Percentiles rank a stretch among this genome's conserved stretches.
Evolutionary conservation across 2,888 invertebrate genomes (phyloP).

Genomic region (Tinea pellionella): DNA sequence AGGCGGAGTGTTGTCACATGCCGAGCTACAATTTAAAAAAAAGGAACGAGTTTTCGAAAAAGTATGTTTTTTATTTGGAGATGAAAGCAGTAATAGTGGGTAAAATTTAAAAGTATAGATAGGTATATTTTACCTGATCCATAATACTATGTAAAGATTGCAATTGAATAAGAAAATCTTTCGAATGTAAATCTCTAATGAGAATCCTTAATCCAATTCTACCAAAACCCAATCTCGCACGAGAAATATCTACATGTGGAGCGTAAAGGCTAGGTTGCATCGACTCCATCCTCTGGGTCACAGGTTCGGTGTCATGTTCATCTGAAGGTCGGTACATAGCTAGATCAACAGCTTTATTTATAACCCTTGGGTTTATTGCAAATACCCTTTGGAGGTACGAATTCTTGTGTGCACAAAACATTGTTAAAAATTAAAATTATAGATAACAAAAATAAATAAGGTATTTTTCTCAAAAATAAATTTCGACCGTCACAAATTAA

Average conservation of each 20-base stretch:
- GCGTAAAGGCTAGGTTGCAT: conserved; percentile 51
- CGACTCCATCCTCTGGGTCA: conserved; percentile 38
- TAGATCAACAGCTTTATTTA: conserved; percentile 47
- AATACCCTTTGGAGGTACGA: conserved; percentile 52
- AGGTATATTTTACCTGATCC: conserved; percentile 38
- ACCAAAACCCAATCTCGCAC: conserved; percentile 44
- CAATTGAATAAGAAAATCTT: conserved; percentile 35
- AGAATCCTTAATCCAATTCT: conserved; percentile 40
- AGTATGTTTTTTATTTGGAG: too few species aligned
- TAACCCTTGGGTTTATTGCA: conserved; percentile 44
- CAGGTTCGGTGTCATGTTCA: conserved; percentile 31
- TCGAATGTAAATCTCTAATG: conserved; percentile 42
- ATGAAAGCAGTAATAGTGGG: too few species aligned
- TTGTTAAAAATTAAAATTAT: conserved; percentile 23
- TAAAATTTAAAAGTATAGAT: too few species aligned
- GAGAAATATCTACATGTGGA: conserved; percentile 44
- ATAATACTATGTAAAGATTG: conserved; percentile 51
- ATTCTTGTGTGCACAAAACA: conserved; percentile 54
- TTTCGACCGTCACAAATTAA: not conserved
- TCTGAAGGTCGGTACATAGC: conserved; percentile 40
- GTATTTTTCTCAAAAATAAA: not conserved
- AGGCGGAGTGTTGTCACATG: too few species aligned
- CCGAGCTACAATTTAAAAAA: too few species aligned
- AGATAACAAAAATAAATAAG: not conserved
- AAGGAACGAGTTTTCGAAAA: too few species aligned